Percentiles rank a stretch among this genome's conserved stretches.
phyloP scores from a whole-genome alignment of 2,113 vertebrate species.

The Rallus limicola region DNA sequence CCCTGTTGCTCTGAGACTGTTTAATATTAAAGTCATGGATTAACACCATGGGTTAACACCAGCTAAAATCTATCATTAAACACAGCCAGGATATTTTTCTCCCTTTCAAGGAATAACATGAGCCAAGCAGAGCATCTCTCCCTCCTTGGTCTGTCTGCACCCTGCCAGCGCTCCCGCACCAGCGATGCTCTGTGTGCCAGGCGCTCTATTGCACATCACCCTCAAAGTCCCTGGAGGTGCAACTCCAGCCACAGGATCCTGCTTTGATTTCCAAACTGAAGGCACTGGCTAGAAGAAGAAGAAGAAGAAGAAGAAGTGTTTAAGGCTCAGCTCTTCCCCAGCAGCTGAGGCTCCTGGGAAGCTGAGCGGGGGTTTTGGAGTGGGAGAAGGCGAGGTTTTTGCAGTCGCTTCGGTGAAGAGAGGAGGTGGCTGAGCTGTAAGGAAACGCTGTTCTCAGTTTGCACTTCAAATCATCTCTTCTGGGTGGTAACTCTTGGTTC shows the following conservation, averaged over 20 bases:
- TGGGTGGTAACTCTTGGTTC: not conserved
- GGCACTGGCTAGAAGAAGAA: rapidly evolving
- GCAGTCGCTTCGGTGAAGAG: not conserved
- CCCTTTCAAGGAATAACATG: rapidly evolving
- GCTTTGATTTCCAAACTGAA: not conserved
- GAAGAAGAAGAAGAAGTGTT: not conserved
- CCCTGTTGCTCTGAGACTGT: conserved; percentile 8
- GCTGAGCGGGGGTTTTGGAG: not conserved
- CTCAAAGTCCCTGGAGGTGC: not conserved
- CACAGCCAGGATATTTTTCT: not conserved
- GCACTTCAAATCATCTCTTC: not conserved
- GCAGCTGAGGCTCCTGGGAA: not conserved
- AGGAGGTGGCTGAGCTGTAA: conserved; percentile 21
- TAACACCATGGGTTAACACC: not conserved
- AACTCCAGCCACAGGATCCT: not conserved
- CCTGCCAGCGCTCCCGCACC: not conserved
- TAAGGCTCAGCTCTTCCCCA: not conserved
- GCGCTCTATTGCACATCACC: not conserved
- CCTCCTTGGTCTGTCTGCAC: not conserved
- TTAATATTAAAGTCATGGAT: not conserved
- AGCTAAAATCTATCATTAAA: not conserved
- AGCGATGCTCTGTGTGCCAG: rapidly evolving
- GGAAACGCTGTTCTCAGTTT: not conserved
- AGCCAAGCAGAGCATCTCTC: not conserved
- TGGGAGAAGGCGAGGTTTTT: not conserved